phyloP scores from a whole-genome alignment of 2,797 vertebrate genomes.

The Erethizon dorsatum region DNA sequence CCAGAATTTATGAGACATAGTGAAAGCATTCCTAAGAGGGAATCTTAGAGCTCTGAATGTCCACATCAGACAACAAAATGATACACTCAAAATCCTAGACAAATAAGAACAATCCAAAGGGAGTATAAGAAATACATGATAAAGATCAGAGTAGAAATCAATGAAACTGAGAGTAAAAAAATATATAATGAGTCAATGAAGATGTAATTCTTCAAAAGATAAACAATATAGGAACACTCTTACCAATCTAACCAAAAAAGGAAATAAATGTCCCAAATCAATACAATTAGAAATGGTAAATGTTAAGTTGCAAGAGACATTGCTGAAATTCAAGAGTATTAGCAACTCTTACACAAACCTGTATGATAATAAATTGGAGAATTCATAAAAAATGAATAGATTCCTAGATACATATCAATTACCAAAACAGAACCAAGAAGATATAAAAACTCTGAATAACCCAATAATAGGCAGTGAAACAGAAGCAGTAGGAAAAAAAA shows the following conservation, averaged over 20 bases:
- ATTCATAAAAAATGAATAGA: neutral
- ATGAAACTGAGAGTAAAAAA: no score
- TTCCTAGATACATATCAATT: neutral
- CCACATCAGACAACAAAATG: no score
- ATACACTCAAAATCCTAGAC: no score
- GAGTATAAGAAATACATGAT: no score
- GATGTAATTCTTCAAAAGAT: neutral
- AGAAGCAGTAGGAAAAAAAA: neutral
- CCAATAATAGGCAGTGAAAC: neutral
- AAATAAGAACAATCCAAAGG: no score
- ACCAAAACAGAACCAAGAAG: neutral
- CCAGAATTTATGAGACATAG: no score
- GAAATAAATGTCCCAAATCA: neutral
- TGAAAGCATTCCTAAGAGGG: no score
- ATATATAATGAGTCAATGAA: neutral
- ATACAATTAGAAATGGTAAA: neutral
- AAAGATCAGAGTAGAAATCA: no score
- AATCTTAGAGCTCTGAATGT: no score
- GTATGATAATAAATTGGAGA: neutral
- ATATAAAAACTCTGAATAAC: neutral
- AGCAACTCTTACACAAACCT: neutral
- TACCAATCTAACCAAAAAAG: neutral
- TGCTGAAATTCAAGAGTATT: neutral
- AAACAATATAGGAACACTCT: neutral
- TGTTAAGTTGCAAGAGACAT: neutral